A percentile compares a stretch with the other conserved stretches of the same genome.
Evolutionary conservation across 2,888 invertebrate species (phyloP).

Genomic region (Odontomyia ornata): DNA sequence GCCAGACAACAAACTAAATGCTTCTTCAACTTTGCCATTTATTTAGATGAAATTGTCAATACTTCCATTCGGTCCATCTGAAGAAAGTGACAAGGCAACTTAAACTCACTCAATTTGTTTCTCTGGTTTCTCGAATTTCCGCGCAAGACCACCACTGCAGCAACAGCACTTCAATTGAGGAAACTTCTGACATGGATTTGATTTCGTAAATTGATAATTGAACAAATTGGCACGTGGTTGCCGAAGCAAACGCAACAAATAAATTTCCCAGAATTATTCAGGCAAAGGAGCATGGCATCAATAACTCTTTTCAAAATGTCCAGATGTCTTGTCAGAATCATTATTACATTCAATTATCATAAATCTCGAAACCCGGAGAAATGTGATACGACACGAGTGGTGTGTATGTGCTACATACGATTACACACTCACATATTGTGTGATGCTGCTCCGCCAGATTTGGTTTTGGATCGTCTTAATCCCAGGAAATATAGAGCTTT

Average conservation of each 20-base stretch:
- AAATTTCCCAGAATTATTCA: not conserved
- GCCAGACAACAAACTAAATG: not conserved
- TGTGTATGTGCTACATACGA: not conserved
- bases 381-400: not conserved
- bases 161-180: not conserved
- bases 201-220: slow-evolving; percentile 31
- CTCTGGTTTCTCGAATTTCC: slow-evolving; percentile 4
- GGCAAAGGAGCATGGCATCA: not conserved
- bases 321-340: slow-evolving; percentile 20
- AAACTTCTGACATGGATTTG: slow-evolving; percentile 18
- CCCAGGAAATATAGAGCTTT: slow-evolving; percentile 21
- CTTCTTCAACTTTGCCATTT: not conserved
- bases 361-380: not conserved
- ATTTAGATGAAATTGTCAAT: slow-evolving; percentile 16
- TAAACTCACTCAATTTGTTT: slow-evolving; percentile 18
- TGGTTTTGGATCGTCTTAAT: not conserved
- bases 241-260: not conserved
- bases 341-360: slow-evolving; percentile 24
- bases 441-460: slow-evolving; percentile 17
- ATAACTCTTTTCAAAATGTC: not conserved
- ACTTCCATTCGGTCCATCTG: not conserved
- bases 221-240: slow-evolving; percentile 30
- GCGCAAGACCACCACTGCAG: slow-evolving; percentile 5
- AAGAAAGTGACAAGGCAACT: slow-evolving; percentile 16
- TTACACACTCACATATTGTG: not conserved